phyloP scores from a whole-genome alignment of 2,113 vertebrate species.

The Varanus komodoensis region DNA sequence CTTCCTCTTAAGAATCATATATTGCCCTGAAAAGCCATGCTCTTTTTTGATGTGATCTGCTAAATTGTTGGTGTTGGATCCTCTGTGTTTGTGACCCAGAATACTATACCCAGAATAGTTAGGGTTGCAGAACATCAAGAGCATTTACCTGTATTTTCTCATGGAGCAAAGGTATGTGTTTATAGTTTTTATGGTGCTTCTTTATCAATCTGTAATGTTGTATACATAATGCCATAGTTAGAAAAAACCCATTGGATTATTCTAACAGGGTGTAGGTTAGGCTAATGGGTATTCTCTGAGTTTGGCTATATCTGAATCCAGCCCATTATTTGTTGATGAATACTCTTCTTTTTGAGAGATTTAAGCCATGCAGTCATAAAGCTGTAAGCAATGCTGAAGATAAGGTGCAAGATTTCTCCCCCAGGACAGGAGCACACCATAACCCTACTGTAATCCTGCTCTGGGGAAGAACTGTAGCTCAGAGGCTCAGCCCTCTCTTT shows the following conservation, averaged over 20 bases:
- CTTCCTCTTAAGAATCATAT: constrained; percentile 31
- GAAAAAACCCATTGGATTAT: no score
- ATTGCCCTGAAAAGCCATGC: constrained; percentile 26
- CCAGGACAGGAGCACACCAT: neutral
- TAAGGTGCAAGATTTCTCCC: neutral
- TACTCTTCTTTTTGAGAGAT: neutral
- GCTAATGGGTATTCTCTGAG: neutral
- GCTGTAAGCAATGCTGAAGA: neutral
- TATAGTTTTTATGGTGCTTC: neutral
- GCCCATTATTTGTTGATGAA: neutral
- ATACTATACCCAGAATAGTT: neutral
- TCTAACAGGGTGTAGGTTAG: neutral
- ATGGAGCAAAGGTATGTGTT: neutral
- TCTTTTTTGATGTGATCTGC: constrained; percentile 38
- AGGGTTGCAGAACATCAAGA: neutral
- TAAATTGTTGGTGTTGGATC: constrained; percentile 32
- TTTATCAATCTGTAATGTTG: neutral
- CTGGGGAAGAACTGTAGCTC: neutral
- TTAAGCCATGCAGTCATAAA: neutral
- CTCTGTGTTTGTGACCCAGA: constrained; percentile 5
- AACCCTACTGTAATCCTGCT: neutral
- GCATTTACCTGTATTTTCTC: neutral
- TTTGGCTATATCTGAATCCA: neutral
- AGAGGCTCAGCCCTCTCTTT: neutral
- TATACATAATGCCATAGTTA: neutral